phyloP scores from a whole-genome alignment of 1,140 invertebrate genomes.

The Aporrectodea caliginosa region DNA sequence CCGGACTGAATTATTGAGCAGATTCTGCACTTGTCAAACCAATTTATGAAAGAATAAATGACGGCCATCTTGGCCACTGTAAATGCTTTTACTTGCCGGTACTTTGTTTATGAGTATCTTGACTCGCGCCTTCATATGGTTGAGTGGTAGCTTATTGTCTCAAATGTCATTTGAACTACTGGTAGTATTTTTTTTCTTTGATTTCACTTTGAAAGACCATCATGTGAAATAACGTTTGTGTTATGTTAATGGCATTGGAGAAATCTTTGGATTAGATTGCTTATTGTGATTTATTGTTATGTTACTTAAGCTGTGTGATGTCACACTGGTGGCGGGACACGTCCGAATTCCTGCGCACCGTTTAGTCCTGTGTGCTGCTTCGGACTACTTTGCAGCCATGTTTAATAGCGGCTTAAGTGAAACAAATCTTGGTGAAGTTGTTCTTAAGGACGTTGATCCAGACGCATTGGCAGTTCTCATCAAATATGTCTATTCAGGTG shows the following conservation, averaged over 20 bases:
- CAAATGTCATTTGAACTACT: too few species aligned
- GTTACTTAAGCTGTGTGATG: slow-evolving; percentile 43
- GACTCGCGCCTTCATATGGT: neutral
- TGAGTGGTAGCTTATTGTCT: neutral
- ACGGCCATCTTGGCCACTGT: too few species aligned
- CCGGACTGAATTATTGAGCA: too few species aligned
- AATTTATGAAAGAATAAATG: too few species aligned
- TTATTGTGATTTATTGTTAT: neutral
- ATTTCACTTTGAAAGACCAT: too few species aligned
- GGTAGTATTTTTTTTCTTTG: too few species aligned
- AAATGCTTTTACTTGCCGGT: too few species aligned
- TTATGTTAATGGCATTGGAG: neutral
- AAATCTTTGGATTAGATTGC: neutral
- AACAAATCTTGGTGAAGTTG: slow-evolving; percentile 75
- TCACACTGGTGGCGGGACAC: slow-evolving; percentile 54
- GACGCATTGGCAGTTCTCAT: slow-evolving; percentile 78
- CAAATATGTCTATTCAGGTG: slow-evolving; percentile 71
- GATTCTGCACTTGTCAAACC: too few species aligned
- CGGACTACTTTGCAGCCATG: slow-evolving; percentile 93
- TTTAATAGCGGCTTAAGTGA: slow-evolving; percentile 82
- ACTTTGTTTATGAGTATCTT: too few species aligned
- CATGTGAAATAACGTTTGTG: neutral
- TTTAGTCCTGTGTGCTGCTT: slow-evolving; percentile 79
- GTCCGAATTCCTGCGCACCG: slow-evolving; percentile 66
- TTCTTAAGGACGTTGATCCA: slow-evolving; percentile 75